phyloP scores from a whole-genome alignment of 2,113 vertebrate genomes.

The Coturnix japonica region DNA sequence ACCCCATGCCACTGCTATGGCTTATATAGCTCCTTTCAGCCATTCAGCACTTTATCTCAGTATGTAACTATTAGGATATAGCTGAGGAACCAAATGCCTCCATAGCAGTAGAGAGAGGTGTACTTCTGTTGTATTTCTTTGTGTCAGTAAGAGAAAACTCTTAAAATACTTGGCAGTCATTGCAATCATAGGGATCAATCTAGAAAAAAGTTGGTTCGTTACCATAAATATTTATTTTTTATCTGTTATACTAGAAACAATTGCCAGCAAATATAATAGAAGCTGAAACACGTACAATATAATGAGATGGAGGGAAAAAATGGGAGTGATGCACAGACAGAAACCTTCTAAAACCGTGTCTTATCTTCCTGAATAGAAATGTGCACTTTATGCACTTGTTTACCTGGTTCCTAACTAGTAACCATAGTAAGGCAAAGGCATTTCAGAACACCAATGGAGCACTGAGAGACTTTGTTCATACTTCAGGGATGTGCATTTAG shows the following conservation, averaged over 20 bases:
- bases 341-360: background rate
- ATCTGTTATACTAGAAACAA: background rate
- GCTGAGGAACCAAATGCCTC: background rate
- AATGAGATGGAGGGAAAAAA: background rate
- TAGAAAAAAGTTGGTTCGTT: background rate
- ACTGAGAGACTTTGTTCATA: background rate
- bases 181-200: background rate
- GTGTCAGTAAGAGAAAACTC: background rate
- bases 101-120: accelerated
- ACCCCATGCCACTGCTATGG: accelerated
- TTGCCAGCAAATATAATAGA: background rate
- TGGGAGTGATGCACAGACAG: background rate
- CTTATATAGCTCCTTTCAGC: background rate
- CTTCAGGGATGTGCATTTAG: background rate
- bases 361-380: background rate
- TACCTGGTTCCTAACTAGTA: background rate
- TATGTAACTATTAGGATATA: background rate
- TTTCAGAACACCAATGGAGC: background rate
- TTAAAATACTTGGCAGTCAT: background rate
- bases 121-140: background rate
- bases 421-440: background rate
- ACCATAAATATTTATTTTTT: background rate
- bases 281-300: background rate
- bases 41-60: background rate
- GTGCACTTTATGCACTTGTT: background rate